A percentile compares a stretch with the other conserved stretches of the same genome.
Evolutionary conservation across 2,888 invertebrate species (phyloP).

Genomic region (Parnassius mnemosyne): DNA sequence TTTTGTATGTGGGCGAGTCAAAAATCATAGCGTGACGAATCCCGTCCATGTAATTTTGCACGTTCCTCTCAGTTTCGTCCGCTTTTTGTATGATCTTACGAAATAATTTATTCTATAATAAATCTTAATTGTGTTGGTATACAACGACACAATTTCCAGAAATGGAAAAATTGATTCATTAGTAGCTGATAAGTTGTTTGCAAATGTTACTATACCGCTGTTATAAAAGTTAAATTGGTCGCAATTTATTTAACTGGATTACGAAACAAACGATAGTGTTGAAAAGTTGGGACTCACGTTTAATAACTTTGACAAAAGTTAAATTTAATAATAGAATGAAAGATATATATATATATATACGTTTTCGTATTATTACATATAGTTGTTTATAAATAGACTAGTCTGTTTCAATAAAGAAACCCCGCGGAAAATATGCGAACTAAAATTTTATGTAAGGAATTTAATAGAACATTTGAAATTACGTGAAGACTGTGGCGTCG

Average conservation of each 20-base stretch:
- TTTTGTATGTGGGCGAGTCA: conserved; percentile 33
- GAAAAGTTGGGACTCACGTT: no score
- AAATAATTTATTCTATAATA: conserved; percentile 34
- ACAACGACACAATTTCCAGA: conserved; percentile 13
- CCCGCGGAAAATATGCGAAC: no score
- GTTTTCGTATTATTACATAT: no score
- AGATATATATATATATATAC: no score
- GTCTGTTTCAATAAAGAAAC: no score
- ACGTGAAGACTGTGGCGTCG: no score
- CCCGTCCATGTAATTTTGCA: conserved; percentile 33
- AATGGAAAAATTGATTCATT: conserved; percentile 13
- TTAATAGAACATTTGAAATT: no score
- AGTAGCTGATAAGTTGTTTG: conserved; percentile 3
- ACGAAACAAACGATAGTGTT: no score
- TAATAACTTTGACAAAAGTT: no score
- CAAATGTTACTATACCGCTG: neutral
- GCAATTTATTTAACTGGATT: neutral
- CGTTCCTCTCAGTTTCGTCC: conserved; percentile 15
- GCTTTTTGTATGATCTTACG: conserved; percentile 26
- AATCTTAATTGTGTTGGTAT: conserved; percentile 26
- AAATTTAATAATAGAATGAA: no score
- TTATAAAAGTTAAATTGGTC: conserved; percentile 9
- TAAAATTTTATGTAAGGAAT: no score
- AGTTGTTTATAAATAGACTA: no score
- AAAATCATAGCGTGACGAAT: conserved; percentile 34